Evolutionary conservation across 2,888 invertebrate species (phyloP).

Genomic region (Mechanitis mazaeus): DNA sequence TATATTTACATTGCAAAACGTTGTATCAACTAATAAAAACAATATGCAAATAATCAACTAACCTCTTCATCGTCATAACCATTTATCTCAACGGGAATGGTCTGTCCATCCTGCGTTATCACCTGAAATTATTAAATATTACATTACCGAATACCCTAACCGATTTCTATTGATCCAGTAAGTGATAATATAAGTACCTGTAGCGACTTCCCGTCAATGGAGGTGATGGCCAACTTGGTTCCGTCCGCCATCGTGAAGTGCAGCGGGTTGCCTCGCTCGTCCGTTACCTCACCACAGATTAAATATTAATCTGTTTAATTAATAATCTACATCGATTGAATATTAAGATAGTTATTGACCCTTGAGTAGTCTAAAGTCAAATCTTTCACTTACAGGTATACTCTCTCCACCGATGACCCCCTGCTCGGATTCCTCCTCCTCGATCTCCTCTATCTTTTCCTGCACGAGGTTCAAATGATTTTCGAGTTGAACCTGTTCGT

Average conservation of each 20-base stretch:
- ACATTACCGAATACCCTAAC: not conserved
- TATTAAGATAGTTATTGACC: not conserved
- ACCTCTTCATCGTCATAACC: constrained; percentile 55
- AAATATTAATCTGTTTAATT: no score
- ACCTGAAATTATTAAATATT: constrained; percentile 44
- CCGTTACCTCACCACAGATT: constrained; percentile 71
- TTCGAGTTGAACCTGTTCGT: constrained; percentile 7
- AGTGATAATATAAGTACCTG: constrained; percentile 43
- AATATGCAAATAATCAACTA: constrained; percentile 14
- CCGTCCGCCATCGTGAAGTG: constrained; percentile 83
- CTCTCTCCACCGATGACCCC: constrained; percentile 28
- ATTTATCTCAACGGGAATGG: constrained; percentile 72
- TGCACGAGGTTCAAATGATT: constrained; percentile 10
- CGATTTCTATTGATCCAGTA: no score
- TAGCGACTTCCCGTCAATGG: constrained; percentile 70
- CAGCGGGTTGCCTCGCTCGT: constrained; percentile 80
- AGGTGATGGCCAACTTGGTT: constrained; percentile 78
- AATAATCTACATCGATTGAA: not conserved
- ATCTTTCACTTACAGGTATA: constrained; percentile 40
- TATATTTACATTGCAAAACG: not conserved
- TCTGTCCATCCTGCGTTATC: constrained; percentile 70
- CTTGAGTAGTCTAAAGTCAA: not conserved
- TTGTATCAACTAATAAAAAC: not conserved
- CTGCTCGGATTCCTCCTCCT: constrained; percentile 11
- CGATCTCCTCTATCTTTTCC: constrained; percentile 14